phyloP scores from a whole-genome alignment of 2,113 vertebrate species.

The Rhea americana region DNA sequence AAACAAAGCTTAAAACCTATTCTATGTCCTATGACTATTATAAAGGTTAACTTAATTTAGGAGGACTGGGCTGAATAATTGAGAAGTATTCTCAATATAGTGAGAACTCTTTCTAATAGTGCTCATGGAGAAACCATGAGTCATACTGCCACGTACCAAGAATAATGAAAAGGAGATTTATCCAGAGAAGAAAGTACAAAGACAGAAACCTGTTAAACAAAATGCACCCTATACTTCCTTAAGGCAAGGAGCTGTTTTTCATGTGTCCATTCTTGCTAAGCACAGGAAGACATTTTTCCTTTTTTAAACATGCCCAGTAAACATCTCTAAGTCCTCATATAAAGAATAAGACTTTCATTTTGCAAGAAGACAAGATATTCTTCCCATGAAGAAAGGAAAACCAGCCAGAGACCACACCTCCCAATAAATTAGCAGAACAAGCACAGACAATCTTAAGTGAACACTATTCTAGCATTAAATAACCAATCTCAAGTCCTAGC shows the following conservation, averaged over 20 bases:
- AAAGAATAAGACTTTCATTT: background rate
- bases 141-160: background rate
- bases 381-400: background rate
- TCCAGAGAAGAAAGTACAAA: background rate
- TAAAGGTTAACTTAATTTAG: background rate
- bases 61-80: background rate
- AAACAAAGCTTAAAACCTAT: background rate
- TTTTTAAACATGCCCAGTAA: background rate
- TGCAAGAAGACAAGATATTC: background rate
- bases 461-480: background rate
- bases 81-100: background rate
- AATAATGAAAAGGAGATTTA: background rate
- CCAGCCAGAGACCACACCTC: background rate
- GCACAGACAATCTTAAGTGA: fast-evolving
- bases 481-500: background rate
- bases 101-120: no score
- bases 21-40: background rate
- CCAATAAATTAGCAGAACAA: background rate
- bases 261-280: background rate
- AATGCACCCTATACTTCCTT: background rate
- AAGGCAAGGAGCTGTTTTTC: background rate
- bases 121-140: background rate
- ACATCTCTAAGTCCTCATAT: background rate
- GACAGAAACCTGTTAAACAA: background rate
- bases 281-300: background rate